Conservation (phyloP, 2,113 vertebrate species). For the Phrynosoma blainvillii region DNA sequence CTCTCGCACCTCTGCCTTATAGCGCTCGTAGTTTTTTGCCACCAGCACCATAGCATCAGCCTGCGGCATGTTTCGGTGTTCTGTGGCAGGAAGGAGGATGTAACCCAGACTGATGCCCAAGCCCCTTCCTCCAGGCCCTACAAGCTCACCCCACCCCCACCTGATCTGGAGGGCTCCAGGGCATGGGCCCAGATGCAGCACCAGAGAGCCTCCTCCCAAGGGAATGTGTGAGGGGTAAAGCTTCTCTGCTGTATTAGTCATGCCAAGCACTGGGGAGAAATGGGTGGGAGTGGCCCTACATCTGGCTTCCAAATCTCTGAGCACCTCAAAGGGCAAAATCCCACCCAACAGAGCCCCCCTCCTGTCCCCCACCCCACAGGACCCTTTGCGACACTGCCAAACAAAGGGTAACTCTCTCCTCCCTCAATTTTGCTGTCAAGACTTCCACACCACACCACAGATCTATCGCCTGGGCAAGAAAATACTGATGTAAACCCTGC, state of each 20-base stretch:
- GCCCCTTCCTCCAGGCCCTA: background rate
- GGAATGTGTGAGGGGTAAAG: too few relatives aligned
- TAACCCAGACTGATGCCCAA: background rate
- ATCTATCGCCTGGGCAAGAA: too few relatives aligned
- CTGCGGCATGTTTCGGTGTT: constrained; percentile 98
- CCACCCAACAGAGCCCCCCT: too few relatives aligned
- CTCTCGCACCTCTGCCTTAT: constrained; percentile 90
- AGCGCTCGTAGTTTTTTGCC: constrained; percentile 91
- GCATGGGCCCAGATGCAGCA: too few relatives aligned
- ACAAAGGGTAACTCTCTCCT: too few relatives aligned
- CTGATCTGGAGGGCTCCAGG: background rate
- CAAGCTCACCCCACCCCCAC: background rate
- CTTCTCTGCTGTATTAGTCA: too few relatives aligned
- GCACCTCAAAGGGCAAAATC: too few relatives aligned
- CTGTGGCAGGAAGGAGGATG: constrained; percentile 66
- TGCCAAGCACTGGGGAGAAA: too few relatives aligned
- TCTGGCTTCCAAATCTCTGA: too few relatives aligned
- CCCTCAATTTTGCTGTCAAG: background rate
- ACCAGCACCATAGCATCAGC: constrained; percentile 97
- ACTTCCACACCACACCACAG: background rate
- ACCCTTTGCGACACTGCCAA: background rate
- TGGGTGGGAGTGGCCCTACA: too few relatives aligned
- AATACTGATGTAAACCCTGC: background rate
- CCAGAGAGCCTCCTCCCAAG: background rate
- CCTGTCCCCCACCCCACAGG: background rate